Base-by-base conservation (phyloP, 2,888 invertebrate genomes). In the Eueremaeus valkanovi region DNA sequence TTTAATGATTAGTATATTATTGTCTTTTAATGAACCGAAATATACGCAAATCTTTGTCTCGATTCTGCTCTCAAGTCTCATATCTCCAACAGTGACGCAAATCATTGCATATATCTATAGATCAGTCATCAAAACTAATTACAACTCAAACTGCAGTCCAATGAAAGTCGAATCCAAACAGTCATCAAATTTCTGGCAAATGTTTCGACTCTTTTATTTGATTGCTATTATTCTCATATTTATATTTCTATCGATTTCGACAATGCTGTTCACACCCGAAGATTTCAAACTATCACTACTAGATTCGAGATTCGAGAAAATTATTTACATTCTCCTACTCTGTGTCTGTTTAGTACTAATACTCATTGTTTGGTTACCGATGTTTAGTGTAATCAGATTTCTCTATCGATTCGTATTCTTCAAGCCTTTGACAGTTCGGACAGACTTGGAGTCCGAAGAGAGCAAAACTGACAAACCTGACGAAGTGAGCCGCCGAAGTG, bases 301-400 rank as follows among this genome's bases (percentile, higher is more conserved):
- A 51, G 8, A n/a, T 1, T 11, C 3, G 1, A 5, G 21, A 36
- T 0, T 36, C n/a, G n/a, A 18, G 11, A n/a, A 70, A 21, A 5
- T 42, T 42, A 27, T 70, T 0, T 29, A 45, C 13, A 13, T 45
- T 1, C 9, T 27, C 3, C 27, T 70, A 27, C 6, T n/a, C 8
- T 45, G 0, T 36, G 11, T 16, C 24, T 70, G n/a, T 16, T 45
- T 2, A 21, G 27, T 0, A 27, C 27, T 27, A 24, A 27, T 9
- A 27, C 27, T 11, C 11, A n/a, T n/a, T n/a, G n/a, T 70, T 27
- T 70, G 70, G 70, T 6, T 70, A 27, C 1, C 29, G 18, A 16
- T 70, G 27, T 70, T 70, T 45, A 16, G 16, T 40, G 1, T 45
- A 11, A 70, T 70, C 18, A n/a, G 70, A 70, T 70, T 27, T 18